Base-by-base conservation (phyloP, 1,140 invertebrate genomes). In the Maniola jurtina region DNA sequence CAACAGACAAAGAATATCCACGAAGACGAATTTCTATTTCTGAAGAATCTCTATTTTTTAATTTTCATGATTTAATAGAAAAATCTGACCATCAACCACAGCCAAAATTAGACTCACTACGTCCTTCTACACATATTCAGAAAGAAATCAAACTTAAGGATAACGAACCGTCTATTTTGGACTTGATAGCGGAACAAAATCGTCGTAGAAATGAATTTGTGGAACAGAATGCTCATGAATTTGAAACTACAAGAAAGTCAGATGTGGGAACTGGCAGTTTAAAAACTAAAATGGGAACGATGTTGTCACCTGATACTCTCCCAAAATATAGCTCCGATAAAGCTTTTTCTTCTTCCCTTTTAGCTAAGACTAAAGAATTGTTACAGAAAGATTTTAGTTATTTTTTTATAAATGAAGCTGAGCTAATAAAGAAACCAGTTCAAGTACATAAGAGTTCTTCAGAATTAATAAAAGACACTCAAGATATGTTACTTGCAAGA, bases 401-500 rank as follows among this genome's bases (percentile, higher is more conserved):
- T 61, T 64, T 71, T 68, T 85, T 85, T 68, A 79, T 72, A 25
- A 72, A 73, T 58, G 63, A 70, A 40, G n/a, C 15, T 35, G 34
- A 67, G 59, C 71, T 38, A 35, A 52, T 56, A 14, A 64, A 66
- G 61, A 64, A 68, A 57, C 13, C 47, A 48, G n/a, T 63, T 13
- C 61, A 57, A 66, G 65, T 48, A 40, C 42, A 45, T 14, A 72
- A 74, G 54, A 83, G 73, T 68, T 83, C 83, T 11, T 71, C 75
- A n/a, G 83, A 85, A 66, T 65, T 85, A 60, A 82, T 85, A 36
- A 74, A 70, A 72, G 75, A 77, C 45, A 77, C 73, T 14, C 73
- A 75, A 61, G 68, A 84, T 68, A 77, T 73, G 65, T 61, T 83
- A 48, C 54, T 61, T 50, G 42, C 33, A 16, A 72, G 66, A 65